Percentiles rank a stretch among this genome's conserved stretches.
phyloP scores from a whole-genome alignment of 2,888 invertebrate species.

The Amphiduros pacificus region DNA sequence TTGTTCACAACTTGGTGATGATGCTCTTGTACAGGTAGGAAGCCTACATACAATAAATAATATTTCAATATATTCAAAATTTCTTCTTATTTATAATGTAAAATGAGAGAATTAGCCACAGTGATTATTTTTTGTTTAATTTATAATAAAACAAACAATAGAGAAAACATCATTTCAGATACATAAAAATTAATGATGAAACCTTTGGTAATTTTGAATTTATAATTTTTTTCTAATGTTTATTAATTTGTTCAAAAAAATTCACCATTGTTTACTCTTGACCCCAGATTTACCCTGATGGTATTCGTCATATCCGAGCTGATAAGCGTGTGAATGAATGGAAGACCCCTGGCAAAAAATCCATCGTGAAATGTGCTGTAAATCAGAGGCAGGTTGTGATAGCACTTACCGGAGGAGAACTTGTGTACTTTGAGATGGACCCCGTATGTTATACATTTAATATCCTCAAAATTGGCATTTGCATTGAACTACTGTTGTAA shows the following conservation, averaged over 20 bases:
- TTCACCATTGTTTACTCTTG: neutral
- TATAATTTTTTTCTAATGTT: neutral
- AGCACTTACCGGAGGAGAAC: conserved; percentile 93
- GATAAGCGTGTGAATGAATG: conserved; percentile 99
- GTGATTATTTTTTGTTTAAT: no score
- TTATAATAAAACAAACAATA: no score
- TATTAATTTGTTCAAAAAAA: neutral
- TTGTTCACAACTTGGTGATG: conserved; percentile 95
- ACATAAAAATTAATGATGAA: neutral
- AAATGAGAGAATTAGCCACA: neutral
- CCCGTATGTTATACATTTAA: conserved; percentile 71
- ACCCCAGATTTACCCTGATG: conserved; percentile 88
- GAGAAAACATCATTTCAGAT: no score
- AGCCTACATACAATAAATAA: neutral
- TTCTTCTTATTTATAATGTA: neutral
- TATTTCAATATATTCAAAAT: neutral
- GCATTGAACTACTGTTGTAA: no score
- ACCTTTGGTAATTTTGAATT: neutral
- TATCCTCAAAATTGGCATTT: no score
- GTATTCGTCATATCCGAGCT: conserved; percentile 95
- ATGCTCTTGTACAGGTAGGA: conserved; percentile 90
- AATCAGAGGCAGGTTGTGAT: conserved; percentile 98
- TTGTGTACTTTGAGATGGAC: conserved; percentile 99
- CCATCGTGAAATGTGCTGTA: conserved; percentile 95
- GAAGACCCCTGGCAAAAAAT: conserved; percentile 97